These are phyloP conservation scores for Tinea trinotella DNA, from an alignment of 2,888 invertebrate species.

Conservation along the genomic window DNA sequence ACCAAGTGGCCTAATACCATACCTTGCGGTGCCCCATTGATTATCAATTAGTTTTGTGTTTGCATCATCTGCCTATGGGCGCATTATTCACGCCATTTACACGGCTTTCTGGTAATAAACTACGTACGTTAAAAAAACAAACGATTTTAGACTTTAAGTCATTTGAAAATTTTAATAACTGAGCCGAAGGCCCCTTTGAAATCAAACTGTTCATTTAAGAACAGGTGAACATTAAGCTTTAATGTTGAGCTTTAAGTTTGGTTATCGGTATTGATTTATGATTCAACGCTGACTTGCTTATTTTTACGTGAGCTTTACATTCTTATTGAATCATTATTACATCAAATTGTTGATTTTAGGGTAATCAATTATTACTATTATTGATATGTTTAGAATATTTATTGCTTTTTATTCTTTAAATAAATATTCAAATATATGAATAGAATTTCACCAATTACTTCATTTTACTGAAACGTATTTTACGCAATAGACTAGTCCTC, in stretches of 20 bases:
- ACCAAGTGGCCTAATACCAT: constrained; percentile 39
- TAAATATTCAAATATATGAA: no score
- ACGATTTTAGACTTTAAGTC: not conserved
- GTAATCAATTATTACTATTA: constrained; percentile 38
- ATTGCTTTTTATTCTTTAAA: no score
- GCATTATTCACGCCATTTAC: constrained; percentile 68
- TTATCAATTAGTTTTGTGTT: constrained; percentile 70
- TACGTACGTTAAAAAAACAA: constrained; percentile 44
- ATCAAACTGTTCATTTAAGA: constrained; percentile 53
- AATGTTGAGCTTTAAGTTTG: constrained; percentile 55
- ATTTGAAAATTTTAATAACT: not conserved
- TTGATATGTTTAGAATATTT: constrained; percentile 22
- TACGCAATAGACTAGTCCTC: no score
- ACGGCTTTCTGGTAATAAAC: constrained; percentile 55
- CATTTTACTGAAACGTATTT: no score
- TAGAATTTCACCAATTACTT: no score
- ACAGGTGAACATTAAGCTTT: constrained; percentile 46
- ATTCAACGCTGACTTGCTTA: constrained; percentile 56
- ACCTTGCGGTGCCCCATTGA: constrained; percentile 54
- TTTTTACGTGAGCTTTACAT: constrained; percentile 29
- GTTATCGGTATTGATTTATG: constrained; percentile 65
- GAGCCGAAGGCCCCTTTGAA: constrained; percentile 21
- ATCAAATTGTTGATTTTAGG: constrained; percentile 22
- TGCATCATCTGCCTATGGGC: constrained; percentile 55
- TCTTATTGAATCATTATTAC: not conserved